These are phyloP conservation scores for Cossypha polioptera DNA, from an alignment of 2,797 vertebrate species.

Conservation along the genomic window DNA sequence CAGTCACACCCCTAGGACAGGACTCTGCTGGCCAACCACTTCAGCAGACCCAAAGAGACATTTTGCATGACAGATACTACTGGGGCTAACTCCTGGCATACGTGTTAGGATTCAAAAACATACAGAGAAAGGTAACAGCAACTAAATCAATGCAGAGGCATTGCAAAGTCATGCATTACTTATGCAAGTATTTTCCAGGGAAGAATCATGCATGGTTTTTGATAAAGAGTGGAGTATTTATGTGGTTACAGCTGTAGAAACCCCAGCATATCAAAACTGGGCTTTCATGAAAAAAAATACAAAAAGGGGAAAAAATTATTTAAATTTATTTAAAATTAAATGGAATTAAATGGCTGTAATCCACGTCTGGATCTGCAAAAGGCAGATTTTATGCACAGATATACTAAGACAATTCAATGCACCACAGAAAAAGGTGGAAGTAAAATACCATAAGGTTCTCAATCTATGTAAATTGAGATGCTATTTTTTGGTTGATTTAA, in stretches of 20 bases:
- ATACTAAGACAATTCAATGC: not conserved
- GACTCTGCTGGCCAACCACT: not conserved
- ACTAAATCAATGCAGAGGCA: not conserved
- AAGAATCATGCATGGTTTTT: not conserved
- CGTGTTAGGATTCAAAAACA: not conserved
- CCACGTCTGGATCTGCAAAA: not conserved
- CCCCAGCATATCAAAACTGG: accelerated
- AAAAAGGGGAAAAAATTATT: no score
- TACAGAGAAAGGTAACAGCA: not conserved
- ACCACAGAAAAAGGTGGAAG: not conserved
- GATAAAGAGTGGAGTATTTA: not conserved
- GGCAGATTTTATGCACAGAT: not conserved
- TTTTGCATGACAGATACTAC: not conserved
- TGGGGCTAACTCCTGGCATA: not conserved
- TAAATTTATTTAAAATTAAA: not conserved
- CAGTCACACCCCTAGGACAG: not conserved
- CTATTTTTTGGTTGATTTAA: not conserved
- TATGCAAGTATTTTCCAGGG: not conserved
- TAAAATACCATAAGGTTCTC: not conserved
- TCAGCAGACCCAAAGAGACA: not conserved
- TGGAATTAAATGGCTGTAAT: not conserved
- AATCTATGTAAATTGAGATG: not conserved
- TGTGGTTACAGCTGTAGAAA: not conserved
- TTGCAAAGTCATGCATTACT: not conserved
- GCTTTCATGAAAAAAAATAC: not conserved